These are phyloP conservation scores for Clinocottus analis DNA, from an alignment of 2,113 vertebrate genomes.

Conservation along the genomic window DNA sequence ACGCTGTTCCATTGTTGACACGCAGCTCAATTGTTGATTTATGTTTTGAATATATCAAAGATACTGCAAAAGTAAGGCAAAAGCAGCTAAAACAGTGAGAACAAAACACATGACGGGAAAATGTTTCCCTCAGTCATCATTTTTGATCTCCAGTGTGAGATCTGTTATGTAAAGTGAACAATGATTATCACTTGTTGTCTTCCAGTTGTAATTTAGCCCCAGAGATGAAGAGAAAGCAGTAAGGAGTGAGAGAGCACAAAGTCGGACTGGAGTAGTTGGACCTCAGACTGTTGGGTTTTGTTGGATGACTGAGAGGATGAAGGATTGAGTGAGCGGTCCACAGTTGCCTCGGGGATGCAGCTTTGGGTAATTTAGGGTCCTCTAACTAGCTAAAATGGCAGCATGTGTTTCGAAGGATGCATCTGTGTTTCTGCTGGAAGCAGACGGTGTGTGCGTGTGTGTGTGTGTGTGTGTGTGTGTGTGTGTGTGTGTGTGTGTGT, in stretches of 20 bases:
- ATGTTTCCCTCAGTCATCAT: not conserved
- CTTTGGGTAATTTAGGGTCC: slow-evolving; percentile 56
- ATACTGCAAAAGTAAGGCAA: not conserved
- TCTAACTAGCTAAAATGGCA: slow-evolving; percentile 33
- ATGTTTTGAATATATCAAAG: slow-evolving; percentile 18
- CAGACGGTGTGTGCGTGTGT: not conserved
- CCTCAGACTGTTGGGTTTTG: slow-evolving; percentile 45
- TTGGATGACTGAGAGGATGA: slow-evolving; percentile 46
- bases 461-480: too few relatives aligned
- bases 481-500: too few relatives aligned
- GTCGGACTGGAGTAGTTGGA: slow-evolving; percentile 13
- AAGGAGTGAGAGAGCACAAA: slow-evolving; percentile 50
- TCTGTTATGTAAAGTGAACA: slow-evolving; percentile 36
- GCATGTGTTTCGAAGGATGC: slow-evolving; percentile 43
- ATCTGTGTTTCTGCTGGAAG: slow-evolving; percentile 49
- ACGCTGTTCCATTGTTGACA: slow-evolving; percentile 5
- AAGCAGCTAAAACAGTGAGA: not conserved
- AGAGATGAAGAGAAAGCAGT: slow-evolving; percentile 68
- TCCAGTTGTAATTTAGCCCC: slow-evolving; percentile 49
- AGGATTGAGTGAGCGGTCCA: slow-evolving; percentile 43
- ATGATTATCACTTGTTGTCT: slow-evolving; percentile 53
- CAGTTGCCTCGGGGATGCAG: slow-evolving; percentile 38
- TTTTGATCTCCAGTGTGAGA: slow-evolving; percentile 42
- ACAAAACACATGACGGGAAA: not conserved
- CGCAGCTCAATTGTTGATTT: slow-evolving; percentile 17